Percentiles rank a stretch among this genome's conserved stretches.
Evolutionary conservation across 1,140 invertebrate genomes (phyloP).

Genomic region (Cepaea nemoralis): DNA sequence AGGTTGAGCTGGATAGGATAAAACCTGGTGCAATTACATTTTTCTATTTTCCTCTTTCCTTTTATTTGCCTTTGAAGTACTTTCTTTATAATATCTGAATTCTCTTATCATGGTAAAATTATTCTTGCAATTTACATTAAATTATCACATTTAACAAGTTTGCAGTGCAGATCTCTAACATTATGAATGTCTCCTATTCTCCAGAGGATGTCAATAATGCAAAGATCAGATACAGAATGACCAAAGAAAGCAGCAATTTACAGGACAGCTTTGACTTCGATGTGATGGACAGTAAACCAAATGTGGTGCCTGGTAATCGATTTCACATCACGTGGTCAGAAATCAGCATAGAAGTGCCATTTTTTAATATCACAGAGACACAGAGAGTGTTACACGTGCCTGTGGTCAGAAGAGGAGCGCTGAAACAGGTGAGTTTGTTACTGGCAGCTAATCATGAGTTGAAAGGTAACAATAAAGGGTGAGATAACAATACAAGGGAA

Average conservation of each 20-base stretch:
- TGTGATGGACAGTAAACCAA: constrained; percentile 66
- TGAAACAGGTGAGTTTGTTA: constrained; percentile 66
- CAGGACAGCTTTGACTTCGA: constrained; percentile 69
- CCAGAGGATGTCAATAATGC: constrained; percentile 66
- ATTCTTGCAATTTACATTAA: too few species aligned
- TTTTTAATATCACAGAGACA: constrained; percentile 65
- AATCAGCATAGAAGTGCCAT: constrained; percentile 57
- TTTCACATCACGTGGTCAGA: constrained; percentile 70
- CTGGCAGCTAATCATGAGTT: too few species aligned
- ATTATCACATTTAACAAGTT: too few species aligned
- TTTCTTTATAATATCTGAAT: too few species aligned
- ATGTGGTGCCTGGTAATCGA: constrained; percentile 60
- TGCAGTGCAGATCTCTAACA: too few species aligned
- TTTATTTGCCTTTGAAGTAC: too few species aligned
- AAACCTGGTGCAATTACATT: too few species aligned
- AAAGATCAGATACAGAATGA: constrained; percentile 64
- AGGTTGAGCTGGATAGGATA: too few species aligned
- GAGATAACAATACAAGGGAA: too few species aligned
- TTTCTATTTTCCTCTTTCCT: too few species aligned
- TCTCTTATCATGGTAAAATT: too few species aligned
- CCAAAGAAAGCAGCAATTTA: constrained; percentile 45
- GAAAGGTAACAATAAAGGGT: too few species aligned
- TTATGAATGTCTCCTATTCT: constrained; percentile 13
- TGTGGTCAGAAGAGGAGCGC: constrained; percentile 64
- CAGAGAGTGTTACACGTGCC: constrained; percentile 63